These are phyloP conservation scores for Montipora foliosa DNA, from an alignment of 64 coral and sea anemone species.

Conservation along the genomic window DNA sequence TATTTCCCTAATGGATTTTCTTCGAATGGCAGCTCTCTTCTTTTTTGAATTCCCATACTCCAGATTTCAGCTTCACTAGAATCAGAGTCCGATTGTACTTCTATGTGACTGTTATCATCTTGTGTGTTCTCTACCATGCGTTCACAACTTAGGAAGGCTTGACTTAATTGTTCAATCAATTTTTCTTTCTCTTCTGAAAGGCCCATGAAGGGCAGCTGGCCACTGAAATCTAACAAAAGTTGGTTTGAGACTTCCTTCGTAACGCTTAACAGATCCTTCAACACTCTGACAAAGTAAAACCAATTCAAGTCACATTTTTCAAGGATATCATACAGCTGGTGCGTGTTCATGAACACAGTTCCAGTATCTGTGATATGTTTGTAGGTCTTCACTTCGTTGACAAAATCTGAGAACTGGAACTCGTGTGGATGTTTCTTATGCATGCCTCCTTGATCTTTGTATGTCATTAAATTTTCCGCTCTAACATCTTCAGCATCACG, in stretches of 20 bases:
- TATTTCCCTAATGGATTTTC: constrained; percentile 30
- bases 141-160: constrained; percentile 46
- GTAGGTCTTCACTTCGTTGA: no score
- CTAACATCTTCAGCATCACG: not conserved
- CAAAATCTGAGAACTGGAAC: no score
- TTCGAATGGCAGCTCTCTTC: constrained; percentile 53
- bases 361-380: no score
- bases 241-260: constrained; percentile 50
- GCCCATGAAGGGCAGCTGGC: constrained; percentile 42
- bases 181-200: constrained; percentile 22
- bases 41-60: constrained; percentile 27
- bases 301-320: constrained; percentile 66
- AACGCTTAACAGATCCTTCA: constrained; percentile 18
- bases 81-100: constrained; percentile 49
- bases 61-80: constrained; percentile 55
- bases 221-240: constrained; percentile 68
- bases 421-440: no score
- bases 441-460: no score
- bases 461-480: no score
- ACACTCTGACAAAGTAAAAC: constrained; percentile 62
- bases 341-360: no score
- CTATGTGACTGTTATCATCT: not conserved
- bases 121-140: constrained; percentile 23
- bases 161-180: constrained; percentile 53
- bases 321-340: constrained; percentile 15